Evolutionary conservation across 2,113 vertebrate species (phyloP).

Genomic region (Ursus arctos): DNA sequence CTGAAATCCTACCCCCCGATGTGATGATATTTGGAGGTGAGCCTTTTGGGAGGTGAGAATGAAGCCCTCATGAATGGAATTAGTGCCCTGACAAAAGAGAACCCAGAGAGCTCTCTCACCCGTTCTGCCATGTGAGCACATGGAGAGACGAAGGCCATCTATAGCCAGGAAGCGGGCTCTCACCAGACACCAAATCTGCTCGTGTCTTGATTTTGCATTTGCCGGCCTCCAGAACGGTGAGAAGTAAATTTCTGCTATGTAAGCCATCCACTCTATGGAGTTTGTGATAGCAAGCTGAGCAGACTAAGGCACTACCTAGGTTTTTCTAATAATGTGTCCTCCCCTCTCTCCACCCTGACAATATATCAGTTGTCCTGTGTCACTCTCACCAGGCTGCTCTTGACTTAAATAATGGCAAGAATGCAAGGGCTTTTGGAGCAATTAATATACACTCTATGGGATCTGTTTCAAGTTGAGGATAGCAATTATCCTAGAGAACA

Average conservation of each 20-base stretch:
- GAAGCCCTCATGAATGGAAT: background rate
- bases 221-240: background rate
- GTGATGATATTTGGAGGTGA: background rate
- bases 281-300: background rate
- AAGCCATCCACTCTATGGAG: background rate
- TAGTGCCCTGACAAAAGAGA: background rate
- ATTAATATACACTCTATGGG: background rate
- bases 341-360: background rate
- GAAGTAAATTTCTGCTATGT: background rate
- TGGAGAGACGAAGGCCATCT: background rate
- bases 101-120: background rate
- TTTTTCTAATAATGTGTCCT: constrained; percentile 33
- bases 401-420: background rate
- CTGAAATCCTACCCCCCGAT: background rate
- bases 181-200: background rate
- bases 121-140: background rate
- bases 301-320: background rate
- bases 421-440: background rate
- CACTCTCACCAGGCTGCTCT: background rate
- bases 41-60: background rate
- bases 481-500: background rate
- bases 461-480: constrained; percentile 4
- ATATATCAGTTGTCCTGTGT: background rate
- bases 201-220: background rate
- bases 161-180: background rate